Conservation (phyloP, 2,888 invertebrate species). For the Sylvicola cinctus region DNA sequence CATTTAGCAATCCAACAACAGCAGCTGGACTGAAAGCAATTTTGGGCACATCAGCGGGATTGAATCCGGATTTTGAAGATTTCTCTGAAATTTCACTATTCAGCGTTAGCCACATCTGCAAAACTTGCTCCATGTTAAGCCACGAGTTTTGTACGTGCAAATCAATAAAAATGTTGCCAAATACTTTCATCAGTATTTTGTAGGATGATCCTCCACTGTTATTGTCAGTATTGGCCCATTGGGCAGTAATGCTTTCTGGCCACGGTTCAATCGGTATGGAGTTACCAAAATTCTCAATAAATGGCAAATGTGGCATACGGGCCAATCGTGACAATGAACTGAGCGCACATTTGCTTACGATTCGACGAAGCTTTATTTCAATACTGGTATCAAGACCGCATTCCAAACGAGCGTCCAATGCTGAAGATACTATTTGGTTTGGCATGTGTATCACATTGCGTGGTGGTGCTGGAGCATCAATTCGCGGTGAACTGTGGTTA, state of each 20-base stretch:
- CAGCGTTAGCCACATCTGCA: conserved; percentile 72
- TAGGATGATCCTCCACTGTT: conserved; percentile 25
- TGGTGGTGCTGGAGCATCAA: conserved; percentile 15
- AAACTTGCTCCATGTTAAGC: conserved; percentile 59
- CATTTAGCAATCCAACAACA: conserved; percentile 41
- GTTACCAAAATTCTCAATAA: conserved; percentile 16
- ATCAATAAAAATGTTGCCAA: conserved; percentile 46
- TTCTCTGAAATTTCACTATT: conserved; percentile 35
- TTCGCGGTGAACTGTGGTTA: conserved; percentile 34
- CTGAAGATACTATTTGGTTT: conserved; percentile 34
- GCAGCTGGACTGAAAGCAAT: conserved; percentile 42
- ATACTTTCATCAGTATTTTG: conserved; percentile 45
- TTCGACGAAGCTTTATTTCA: conserved; percentile 51
- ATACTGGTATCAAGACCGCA: conserved; percentile 56
- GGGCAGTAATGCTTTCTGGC: conserved; percentile 24
- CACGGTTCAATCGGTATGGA: conserved; percentile 22
- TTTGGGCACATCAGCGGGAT: conserved; percentile 33
- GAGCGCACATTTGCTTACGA: conserved; percentile 38
- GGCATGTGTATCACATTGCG: conserved; percentile 2
- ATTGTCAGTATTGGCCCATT: conserved; percentile 32
- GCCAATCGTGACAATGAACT: conserved; percentile 18
- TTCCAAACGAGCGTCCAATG: conserved; percentile 59
- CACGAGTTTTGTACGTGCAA: conserved; percentile 41
- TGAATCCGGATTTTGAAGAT: conserved; percentile 29
- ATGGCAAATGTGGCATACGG: conserved; percentile 21